A percentile compares a stretch with the other conserved stretches of the same genome.
phyloP scores from a whole-genome alignment of 2,888 invertebrate genomes.

The Coenonympha glycerion region DNA sequence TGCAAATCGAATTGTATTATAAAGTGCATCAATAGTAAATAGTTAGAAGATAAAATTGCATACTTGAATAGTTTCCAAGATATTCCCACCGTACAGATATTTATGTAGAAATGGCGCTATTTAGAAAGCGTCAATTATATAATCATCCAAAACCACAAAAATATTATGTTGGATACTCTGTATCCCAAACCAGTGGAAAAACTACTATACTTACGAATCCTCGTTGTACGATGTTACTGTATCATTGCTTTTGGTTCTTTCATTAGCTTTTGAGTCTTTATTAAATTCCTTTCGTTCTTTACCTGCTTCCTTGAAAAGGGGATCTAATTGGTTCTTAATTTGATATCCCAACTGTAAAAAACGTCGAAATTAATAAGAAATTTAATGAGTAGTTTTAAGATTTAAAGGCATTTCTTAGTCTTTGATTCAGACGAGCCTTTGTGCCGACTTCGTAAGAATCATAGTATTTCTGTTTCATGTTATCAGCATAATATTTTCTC shows the following conservation, averaged over 20 bases:
- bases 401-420: too few species aligned
- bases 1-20: too few species aligned
- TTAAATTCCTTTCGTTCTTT: conserved; percentile 12
- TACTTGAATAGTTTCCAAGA: too few species aligned
- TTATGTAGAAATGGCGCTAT: too few species aligned
- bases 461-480: conserved; percentile 75
- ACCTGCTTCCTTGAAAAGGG: conserved; percentile 39
- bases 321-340: conserved; percentile 54
- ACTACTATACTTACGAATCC: not conserved
- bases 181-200: too few species aligned
- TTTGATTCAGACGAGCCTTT: conserved; percentile 48
- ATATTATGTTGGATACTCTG: too few species aligned
- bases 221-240: not conserved
- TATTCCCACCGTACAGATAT: too few species aligned
- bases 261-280: not conserved
- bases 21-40: too few species aligned
- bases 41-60: too few species aligned
- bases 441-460: conserved; percentile 79
- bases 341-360: conserved; percentile 51
- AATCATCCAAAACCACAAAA: too few species aligned
- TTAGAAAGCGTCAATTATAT: too few species aligned
- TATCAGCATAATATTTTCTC: conserved; percentile 68
- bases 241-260: not conserved
- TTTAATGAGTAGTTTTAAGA: not conserved
- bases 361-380: not conserved